These are phyloP conservation scores for Pristionchus fissidentatus DNA, from an alignment of 2,888 invertebrate species.

Conservation along the genomic window DNA sequence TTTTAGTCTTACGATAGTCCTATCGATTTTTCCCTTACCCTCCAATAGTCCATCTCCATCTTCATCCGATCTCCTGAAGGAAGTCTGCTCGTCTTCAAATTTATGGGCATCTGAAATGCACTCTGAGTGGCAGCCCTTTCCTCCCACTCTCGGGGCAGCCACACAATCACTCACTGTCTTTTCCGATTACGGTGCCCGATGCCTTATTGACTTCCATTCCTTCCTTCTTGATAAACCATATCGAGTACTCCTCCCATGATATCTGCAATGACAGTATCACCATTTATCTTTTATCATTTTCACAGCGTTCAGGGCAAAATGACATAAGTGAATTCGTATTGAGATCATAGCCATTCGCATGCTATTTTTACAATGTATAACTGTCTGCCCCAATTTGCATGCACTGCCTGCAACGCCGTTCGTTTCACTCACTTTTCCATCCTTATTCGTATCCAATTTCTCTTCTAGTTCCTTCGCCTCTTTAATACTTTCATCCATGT, in stretches of 20 bases:
- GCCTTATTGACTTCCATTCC: constrained; percentile 68
- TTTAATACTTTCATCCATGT: constrained; percentile 76
- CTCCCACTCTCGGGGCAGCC: no score
- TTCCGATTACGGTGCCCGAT: constrained; percentile 53
- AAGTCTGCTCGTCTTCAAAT: constrained; percentile 60
- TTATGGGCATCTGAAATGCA: constrained; percentile 54
- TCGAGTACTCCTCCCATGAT: constrained; percentile 87
- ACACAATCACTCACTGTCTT: constrained; percentile 52
- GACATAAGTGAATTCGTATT: no score
- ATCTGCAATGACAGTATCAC: no score
- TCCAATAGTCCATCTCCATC: constrained; percentile 56
- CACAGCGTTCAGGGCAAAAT: no score
- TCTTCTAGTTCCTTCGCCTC: constrained; percentile 72
- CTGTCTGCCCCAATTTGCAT: not conserved
- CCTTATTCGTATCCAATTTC: constrained; percentile 57
- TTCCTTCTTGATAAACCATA: constrained; percentile 83
- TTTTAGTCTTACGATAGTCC: not conserved
- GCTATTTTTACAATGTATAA: no score
- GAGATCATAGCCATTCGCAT: no score
- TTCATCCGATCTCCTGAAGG: constrained; percentile 61
- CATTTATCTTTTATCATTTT: no score
- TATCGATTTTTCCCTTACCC: not conserved
- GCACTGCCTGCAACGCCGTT: not conserved
- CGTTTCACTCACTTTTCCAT: constrained; percentile 52
- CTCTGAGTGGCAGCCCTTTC: not conserved